Evolutionary conservation across 2,888 invertebrate genomes (phyloP), one percentile per base, ranked within the genome.

Genomic region (Drosophila rellima): DNA sequence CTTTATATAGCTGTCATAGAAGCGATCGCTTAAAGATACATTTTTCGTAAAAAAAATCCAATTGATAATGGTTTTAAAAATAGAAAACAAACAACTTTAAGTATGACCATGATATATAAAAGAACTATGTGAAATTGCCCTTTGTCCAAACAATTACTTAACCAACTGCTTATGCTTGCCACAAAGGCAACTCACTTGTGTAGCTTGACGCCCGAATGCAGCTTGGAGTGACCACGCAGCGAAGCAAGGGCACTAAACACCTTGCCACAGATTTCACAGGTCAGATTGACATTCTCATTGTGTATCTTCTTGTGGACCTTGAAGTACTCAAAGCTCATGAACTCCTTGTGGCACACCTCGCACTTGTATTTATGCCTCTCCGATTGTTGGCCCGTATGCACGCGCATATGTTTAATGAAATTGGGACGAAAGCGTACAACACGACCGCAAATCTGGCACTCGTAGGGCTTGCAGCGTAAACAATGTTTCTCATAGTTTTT

Each of bases 261-360:
- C 74, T 94, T 94, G 56, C 93, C 94, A 72, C 94, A 94, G 45
- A 93, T 92, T 68, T 94, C 93, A 75, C 94, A 94, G 17, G 93
- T 93, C 64, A 94, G 92, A 55, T 94, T 94, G 54, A 93, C 93
- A 54, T 93, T 92, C 60, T 93, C 94, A 15, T 93, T 94, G 90
- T 94, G 94, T 33, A 93, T 94, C 84, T 94, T 94, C 78, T 94
- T 93, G 91, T 94, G 94, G 57, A 94, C 94, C 80, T 93, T 92
- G 67, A 94, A 94, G 92, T 94, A 94, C 31, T 93, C 93, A 57
- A 93, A 91, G 73, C 94, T 93, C 90, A 93, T 93, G 71, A 94
- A 94, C 79, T 94, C 94, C 84, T 94, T 94, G 75, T 93, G 93
- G 84, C 94, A 94, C 8, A 93, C 92, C 55, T 93, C 93, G 82